Conservation (phyloP, 1,140 invertebrate genomes). For the Habropoda laboriosa region DNA sequence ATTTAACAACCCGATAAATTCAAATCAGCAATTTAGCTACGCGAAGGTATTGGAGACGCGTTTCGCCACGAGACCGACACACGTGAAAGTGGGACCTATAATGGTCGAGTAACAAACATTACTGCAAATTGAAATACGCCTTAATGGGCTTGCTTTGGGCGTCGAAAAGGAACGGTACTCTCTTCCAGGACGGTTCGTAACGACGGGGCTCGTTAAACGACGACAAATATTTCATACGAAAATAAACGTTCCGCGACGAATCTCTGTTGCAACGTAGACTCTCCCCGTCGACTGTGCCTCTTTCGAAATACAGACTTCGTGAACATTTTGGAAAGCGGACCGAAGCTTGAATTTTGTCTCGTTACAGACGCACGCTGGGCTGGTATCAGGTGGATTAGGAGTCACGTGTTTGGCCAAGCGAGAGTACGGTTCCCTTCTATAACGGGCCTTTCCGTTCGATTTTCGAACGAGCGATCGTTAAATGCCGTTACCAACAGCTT, state of each 20-base stretch:
- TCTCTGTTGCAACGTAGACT: neutral
- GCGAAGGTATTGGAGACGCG: too few relatives aligned
- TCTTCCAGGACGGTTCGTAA: neutral
- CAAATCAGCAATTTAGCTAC: neutral
- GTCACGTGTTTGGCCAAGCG: constrained; percentile 27
- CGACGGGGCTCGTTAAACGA: constrained; percentile 31
- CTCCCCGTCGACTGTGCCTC: too few relatives aligned
- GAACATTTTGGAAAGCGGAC: constrained; percentile 5
- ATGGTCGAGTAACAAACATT: constrained; percentile 24
- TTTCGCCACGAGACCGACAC: neutral
- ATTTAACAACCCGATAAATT: constrained; percentile 24
- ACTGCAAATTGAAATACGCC: constrained; percentile 32
- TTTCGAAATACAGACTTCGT: constrained; percentile 27
- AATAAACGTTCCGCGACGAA: neutral
- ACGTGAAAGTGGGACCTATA: constrained; percentile 23
- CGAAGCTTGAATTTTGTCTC: constrained; percentile 35
- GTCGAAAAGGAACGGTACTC: constrained; percentile 15
- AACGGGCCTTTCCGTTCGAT: constrained; percentile 36
- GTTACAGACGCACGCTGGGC: neutral
- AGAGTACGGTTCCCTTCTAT: constrained; percentile 49
- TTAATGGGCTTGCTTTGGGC: constrained; percentile 22
- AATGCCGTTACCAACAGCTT: constrained; percentile 12
- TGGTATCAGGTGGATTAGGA: constrained; percentile 28
- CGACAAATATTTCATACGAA: constrained; percentile 12
- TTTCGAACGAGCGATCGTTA: constrained; percentile 19